These are phyloP conservation scores for Drosophila rellima DNA, from an alignment of 2,888 invertebrate species.

Conservation along the genomic window DNA sequence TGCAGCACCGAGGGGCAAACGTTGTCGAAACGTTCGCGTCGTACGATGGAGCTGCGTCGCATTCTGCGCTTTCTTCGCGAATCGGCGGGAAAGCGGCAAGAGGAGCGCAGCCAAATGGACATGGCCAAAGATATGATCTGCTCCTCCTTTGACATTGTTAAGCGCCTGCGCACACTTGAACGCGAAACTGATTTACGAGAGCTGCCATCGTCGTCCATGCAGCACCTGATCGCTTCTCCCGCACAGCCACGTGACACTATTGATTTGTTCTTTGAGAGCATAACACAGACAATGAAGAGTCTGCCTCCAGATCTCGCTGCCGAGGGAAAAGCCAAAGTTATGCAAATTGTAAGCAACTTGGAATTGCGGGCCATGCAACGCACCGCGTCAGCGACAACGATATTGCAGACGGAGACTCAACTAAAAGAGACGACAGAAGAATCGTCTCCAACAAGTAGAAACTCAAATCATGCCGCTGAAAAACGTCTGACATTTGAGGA, in stretches of 20 bases:
- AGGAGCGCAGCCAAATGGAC: constrained; percentile 67
- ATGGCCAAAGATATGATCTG: constrained; percentile 73
- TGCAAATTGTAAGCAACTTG: constrained; percentile 80
- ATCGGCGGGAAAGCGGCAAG: constrained; percentile 43
- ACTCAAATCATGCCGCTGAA: neutral
- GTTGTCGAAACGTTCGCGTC: constrained; percentile 55
- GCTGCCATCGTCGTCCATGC: neutral
- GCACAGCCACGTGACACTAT: constrained; percentile 59
- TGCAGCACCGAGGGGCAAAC: constrained; percentile 52
- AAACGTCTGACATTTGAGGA: constrained; percentile 10
- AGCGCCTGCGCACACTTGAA: constrained; percentile 64
- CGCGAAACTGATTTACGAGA: constrained; percentile 14
- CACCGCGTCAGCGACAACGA: neutral
- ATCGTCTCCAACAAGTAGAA: neutral
- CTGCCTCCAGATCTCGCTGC: constrained; percentile 78
- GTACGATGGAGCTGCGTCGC: constrained; percentile 54
- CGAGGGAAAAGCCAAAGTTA: constrained; percentile 80
- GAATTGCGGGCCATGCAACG: constrained; percentile 74
- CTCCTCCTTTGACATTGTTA: constrained; percentile 68
- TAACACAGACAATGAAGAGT: constrained; percentile 76
- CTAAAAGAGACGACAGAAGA: neutral
- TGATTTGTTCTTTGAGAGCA: constrained; percentile 82
- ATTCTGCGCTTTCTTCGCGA: constrained; percentile 55
- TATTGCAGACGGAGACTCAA: neutral
- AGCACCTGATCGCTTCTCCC: neutral